phyloP scores from a whole-genome alignment of 1,140 invertebrate species.

The Drosophila mojavensis region DNA sequence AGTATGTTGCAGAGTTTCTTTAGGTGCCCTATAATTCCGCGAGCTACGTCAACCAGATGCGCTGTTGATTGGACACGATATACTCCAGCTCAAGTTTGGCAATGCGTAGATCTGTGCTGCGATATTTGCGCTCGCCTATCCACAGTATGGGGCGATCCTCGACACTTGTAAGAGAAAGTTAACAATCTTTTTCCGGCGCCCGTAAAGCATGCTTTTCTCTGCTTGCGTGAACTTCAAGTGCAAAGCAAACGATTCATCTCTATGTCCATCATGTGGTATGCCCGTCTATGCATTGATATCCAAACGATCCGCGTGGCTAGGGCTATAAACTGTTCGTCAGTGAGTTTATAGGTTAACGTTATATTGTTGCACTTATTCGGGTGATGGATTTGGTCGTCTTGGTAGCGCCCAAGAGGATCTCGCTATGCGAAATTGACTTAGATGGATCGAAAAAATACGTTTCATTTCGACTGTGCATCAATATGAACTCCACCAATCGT shows the following conservation, averaged over 20 bases:
- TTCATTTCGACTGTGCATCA: slow-evolving; percentile 69
- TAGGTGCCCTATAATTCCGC: slow-evolving; percentile 74
- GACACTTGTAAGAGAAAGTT: slow-evolving; percentile 72
- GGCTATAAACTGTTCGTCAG: slow-evolving; percentile 71
- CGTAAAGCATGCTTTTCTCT: slow-evolving; percentile 69
- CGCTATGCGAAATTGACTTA: slow-evolving; percentile 69
- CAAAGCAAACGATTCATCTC: slow-evolving; percentile 77
- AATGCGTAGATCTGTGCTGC: slow-evolving; percentile 69
- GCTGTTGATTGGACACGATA: slow-evolving; percentile 63
- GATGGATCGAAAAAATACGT: slow-evolving; percentile 61
- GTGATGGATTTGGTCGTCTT: slow-evolving; percentile 49
- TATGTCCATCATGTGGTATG: slow-evolving; percentile 70
- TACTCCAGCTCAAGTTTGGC: slow-evolving; percentile 70
- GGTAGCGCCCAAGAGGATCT: slow-evolving; percentile 61
- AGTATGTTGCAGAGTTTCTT: slow-evolving; percentile 69
- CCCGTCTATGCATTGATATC: slow-evolving; percentile 70
- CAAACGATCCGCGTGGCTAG: slow-evolving; percentile 68
- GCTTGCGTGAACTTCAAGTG: slow-evolving; percentile 56
- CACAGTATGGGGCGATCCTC: slow-evolving; percentile 74
- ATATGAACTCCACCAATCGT: slow-evolving; percentile 69
- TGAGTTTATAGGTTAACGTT: slow-evolving; percentile 53
- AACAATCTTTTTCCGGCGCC: slow-evolving; percentile 55
- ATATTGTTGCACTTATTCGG: slow-evolving; percentile 60
- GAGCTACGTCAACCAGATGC: slow-evolving; percentile 62
- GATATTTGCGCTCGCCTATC: slow-evolving; percentile 79